phyloP scores from a whole-genome alignment of 1,140 invertebrate species.

The Arion vulgaris region DNA sequence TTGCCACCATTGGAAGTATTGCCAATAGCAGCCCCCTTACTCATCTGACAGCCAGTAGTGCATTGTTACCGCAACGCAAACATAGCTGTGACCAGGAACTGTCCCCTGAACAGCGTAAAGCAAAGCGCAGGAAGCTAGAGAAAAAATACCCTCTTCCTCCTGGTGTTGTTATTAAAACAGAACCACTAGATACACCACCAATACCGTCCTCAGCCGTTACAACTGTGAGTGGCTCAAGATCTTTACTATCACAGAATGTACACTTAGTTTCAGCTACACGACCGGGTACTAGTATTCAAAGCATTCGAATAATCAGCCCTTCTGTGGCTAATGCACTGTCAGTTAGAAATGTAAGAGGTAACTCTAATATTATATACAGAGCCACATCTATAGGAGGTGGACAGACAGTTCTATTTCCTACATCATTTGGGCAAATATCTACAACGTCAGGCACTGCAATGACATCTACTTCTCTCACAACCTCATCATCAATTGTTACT shows the following conservation, averaged over 20 bases:
- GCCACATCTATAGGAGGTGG: conserved; percentile 13
- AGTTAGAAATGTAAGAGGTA: neutral
- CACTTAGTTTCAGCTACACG: conserved; percentile 27
- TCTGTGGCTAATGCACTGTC: neutral
- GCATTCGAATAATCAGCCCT: conserved; percentile 18
- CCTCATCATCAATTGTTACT: neutral
- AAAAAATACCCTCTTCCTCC: conserved; percentile 83
- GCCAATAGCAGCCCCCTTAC: conserved; percentile 29
- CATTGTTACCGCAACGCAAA: conserved; percentile 29
- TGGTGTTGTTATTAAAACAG: conserved; percentile 60
- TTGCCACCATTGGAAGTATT: neutral
- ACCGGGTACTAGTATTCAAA: neutral
- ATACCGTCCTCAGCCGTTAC: neutral
- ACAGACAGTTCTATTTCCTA: neutral
- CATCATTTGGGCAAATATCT: neutral
- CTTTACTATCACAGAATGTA: conserved; percentile 30
- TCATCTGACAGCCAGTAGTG: conserved; percentile 16
- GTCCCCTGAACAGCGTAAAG: conserved; percentile 80
- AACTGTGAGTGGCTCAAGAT: neutral
- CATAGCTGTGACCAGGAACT: conserved; percentile 10
- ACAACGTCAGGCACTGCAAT: neutral
- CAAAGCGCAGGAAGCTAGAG: conserved; percentile 92
- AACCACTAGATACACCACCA: conserved; percentile 13
- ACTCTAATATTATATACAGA: conserved; percentile 33
- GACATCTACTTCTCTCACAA: neutral